Percentiles rank a stretch among this genome's conserved stretches.
Conservation (phyloP, 1,140 invertebrate species). For the Pachypeltis micranthus region DNA sequence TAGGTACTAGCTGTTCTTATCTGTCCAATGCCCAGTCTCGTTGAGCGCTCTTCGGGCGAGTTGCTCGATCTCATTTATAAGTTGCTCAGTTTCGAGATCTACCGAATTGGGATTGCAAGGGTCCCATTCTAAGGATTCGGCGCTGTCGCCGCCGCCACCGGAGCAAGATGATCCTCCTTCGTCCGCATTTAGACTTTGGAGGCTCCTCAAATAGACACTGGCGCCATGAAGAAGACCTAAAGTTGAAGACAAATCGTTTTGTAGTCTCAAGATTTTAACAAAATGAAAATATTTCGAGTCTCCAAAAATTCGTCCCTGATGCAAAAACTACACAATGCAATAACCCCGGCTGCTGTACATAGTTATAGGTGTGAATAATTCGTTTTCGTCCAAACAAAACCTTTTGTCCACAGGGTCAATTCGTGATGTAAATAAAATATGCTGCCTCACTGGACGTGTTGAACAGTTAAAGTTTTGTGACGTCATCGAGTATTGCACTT, state of each 20-base stretch:
- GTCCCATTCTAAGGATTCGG: constrained; percentile 26
- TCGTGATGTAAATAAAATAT: no score
- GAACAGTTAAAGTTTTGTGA: no score
- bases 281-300: neutral
- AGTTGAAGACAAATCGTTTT: no score
- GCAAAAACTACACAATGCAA: neutral
- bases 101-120: constrained; percentile 14
- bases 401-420: no score
- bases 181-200: neutral
- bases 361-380: neutral
- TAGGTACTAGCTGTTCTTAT: constrained; percentile 7
- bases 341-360: neutral
- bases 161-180: constrained; percentile 15
- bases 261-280: neutral
- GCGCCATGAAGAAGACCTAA: neutral
- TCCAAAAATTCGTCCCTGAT: neutral
- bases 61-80: constrained; percentile 25
- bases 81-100: constrained; percentile 25
- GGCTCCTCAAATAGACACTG: constrained; percentile 1
- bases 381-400: no score
- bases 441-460: no score
- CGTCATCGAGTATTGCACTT: no score
- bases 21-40: constrained; percentile 24
- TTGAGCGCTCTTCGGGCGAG: constrained; percentile 23
- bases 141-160: constrained; percentile 14